Percentiles rank a stretch among this genome's conserved stretches.
Evolutionary conservation across 2,797 vertebrate genomes (phyloP).

Genomic region (Pipistrellus kuhlii): DNA sequence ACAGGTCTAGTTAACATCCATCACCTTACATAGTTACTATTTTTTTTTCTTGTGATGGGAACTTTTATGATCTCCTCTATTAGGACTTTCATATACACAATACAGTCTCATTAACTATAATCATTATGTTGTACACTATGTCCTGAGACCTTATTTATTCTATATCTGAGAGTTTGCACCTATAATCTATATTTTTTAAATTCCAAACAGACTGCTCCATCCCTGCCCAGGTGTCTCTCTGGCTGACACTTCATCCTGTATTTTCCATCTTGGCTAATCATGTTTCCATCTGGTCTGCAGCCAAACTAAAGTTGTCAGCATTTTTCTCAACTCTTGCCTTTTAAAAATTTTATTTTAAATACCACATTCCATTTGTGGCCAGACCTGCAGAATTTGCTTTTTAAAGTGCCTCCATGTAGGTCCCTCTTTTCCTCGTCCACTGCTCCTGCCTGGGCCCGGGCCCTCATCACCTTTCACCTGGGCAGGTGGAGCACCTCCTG

Average conservation of each 20-base stretch:
- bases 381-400: neutral
- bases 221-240: neutral
- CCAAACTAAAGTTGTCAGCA: neutral
- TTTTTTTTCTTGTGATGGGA: neutral
- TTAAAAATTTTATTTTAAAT: neutral
- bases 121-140: neutral
- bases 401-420: neutral
- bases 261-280: neutral
- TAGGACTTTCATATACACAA: neutral
- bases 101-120: neutral
- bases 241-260: neutral
- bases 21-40: neutral
- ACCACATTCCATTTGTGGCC: neutral
- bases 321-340: neutral
- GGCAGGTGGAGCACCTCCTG: neutral
- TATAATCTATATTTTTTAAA: neutral
- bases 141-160: neutral
- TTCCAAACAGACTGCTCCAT: neutral
- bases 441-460: neutral
- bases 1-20: neutral
- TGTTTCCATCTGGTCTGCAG: neutral
- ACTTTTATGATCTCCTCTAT: neutral
- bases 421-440: neutral
- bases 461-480: neutral
- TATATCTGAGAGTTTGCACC: neutral